phyloP scores from a whole-genome alignment of 2,888 invertebrate genomes.

The Dyspetes luteomarginatus region DNA sequence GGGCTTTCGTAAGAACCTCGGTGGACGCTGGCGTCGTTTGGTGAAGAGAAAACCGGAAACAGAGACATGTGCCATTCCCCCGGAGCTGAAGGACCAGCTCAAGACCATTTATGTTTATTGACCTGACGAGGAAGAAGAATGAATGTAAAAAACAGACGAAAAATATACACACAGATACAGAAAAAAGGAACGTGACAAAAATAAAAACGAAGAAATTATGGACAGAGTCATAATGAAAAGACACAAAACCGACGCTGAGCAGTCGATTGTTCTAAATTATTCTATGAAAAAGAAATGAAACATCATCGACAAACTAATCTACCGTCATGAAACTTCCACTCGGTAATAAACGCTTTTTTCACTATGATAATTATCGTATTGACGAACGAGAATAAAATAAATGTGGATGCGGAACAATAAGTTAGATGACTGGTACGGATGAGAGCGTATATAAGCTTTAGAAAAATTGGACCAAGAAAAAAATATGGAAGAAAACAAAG shows the following conservation, averaged over 20 bases:
- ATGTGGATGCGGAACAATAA: conserved; percentile 30
- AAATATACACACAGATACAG: not conserved
- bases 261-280: conserved; percentile 10
- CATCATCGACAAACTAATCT: conserved; percentile 13
- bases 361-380: conserved; percentile 72
- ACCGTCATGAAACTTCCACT: conserved; percentile 71
- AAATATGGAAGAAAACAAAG: conserved; percentile 62
- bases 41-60: conserved; percentile 93
- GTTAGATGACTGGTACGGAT: conserved; percentile 55
- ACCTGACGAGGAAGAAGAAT: conserved; percentile 68
- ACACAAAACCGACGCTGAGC: not conserved
- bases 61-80: conserved; percentile 93
- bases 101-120: conserved; percentile 95
- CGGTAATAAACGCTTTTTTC: conserved; percentile 74
- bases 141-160: conserved; percentile 1
- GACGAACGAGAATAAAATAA: conserved; percentile 50
- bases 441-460: conserved; percentile 41
- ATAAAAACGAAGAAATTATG: not conserved
- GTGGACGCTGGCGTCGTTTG: conserved; percentile 93
- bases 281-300: conserved; percentile 4
- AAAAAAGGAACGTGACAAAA: not conserved
- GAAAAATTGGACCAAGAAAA: conserved; percentile 53
- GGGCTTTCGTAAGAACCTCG: conserved; percentile 93
- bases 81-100: conserved; percentile 93
- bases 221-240: not conserved